Percentiles rank a stretch among this genome's conserved stretches.
phyloP scores from a whole-genome alignment of 2,113 vertebrate genomes.

The Carassius carassius region DNA sequence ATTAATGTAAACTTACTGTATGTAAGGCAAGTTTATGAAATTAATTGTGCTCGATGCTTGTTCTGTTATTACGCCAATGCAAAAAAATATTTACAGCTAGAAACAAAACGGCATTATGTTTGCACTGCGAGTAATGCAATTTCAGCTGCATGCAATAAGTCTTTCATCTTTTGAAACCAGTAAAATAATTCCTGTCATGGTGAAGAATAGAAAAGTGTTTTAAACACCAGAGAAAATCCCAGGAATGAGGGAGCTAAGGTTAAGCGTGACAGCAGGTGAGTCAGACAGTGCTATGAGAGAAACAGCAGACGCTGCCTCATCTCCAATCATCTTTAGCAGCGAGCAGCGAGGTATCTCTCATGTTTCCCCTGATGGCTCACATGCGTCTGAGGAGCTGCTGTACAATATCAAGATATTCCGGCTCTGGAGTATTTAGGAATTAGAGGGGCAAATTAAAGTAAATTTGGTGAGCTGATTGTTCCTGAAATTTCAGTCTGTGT shows the following conservation, averaged over 20 bases:
- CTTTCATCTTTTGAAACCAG: conserved; percentile 7
- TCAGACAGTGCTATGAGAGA: conserved; percentile 1
- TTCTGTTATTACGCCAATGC: background rate
- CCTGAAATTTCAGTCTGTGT: background rate
- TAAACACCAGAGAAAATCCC: conserved; percentile 4
- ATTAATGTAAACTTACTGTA: background rate
- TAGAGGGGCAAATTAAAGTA: background rate
- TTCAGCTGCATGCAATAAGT: background rate
- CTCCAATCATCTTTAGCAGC: conserved; percentile 23
- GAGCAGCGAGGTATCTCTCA: background rate
- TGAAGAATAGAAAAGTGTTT: conserved; percentile 9
- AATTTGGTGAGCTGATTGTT: background rate
- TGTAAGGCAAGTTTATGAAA: background rate
- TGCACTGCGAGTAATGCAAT: background rate
- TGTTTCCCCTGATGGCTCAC: background rate
- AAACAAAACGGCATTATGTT: background rate
- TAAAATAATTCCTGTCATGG: background rate
- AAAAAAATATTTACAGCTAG: background rate
- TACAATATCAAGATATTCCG: background rate
- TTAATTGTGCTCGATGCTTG: background rate
- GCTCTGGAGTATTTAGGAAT: background rate
- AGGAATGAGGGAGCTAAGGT: background rate
- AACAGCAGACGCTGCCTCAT: conserved; percentile 8
- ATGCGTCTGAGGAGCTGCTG: background rate
- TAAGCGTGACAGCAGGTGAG: background rate